phyloP scores from a whole-genome alignment of 2,888 invertebrate species.

The Rhingia rostrata region DNA sequence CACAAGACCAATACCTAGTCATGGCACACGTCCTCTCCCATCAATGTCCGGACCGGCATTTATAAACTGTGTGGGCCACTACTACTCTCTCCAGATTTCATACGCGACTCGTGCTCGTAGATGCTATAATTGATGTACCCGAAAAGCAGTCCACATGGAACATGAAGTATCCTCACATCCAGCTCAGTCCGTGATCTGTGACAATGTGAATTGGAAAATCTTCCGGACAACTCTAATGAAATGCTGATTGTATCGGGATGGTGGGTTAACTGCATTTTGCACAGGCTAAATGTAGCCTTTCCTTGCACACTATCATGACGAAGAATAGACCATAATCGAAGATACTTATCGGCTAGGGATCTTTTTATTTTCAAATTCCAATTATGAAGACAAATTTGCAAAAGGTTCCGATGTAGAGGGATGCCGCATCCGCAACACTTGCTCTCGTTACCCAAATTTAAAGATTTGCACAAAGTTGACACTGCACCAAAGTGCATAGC shows the following conservation, averaged over 20 bases:
- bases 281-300: conserved; percentile 50
- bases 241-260: conserved; percentile 60
- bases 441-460: conserved; percentile 66
- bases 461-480: conserved; percentile 54
- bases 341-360: conserved; percentile 52
- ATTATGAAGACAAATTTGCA: conserved; percentile 59
- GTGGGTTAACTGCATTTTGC: conserved; percentile 50
- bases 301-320: conserved; percentile 34
- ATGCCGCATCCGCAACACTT: conserved; percentile 47
- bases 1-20: conserved; percentile 15
- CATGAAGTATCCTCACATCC: conserved; percentile 13
- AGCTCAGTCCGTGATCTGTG: conserved; percentile 61
- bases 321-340: conserved; percentile 69
- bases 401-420: conserved; percentile 17
- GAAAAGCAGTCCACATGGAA: conserved; percentile 18
- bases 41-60: conserved; percentile 65
- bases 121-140: conserved; percentile 61
- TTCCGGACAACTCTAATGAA: conserved; percentile 65
- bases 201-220: conserved; percentile 68
- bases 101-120: conserved; percentile 17
- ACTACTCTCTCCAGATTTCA: conserved; percentile 28
- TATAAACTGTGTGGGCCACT: conserved; percentile 66
- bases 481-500: conserved; percentile 40
- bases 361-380: conserved; percentile 45
- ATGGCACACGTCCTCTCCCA: conserved; percentile 28